Base-by-base conservation (phyloP, 1,140 invertebrate species). In the Saccostrea glomerata region DNA sequence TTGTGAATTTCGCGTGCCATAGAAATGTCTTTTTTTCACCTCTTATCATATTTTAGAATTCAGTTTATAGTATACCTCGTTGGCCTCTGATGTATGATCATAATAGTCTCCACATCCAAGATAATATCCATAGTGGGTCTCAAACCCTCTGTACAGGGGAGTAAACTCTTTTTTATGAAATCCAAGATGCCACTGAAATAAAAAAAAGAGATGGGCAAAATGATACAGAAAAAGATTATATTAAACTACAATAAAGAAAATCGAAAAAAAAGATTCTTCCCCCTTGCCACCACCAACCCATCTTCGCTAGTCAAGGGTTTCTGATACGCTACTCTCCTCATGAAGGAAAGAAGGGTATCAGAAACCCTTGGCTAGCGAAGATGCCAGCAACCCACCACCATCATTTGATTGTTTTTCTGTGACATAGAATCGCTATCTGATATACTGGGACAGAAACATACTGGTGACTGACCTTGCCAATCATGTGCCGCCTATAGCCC, bases 51-150 rank as follows among this genome's bases (percentile, higher is more conserved):
- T 47, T 47, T 47, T 47, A 6, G 9, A 47, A 47, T 47, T 47
- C 47, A 47, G 47, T 47, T 47, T 1, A 47, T 47, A 36, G 55
- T 54, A 87, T 89, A 89, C 89, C 66, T 87, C 85, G 17, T 66
- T 70, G 70, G 90, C 92, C 40, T 93, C 89, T 82, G 90, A 92
- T 6, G 91, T 92, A 82, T 95, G 94, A 60, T 94, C 92, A 90
- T 92, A 95, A 87, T 95, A 95, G 86, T 95, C 95, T 88, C 94
- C 94, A 86, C 92, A 92, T 6, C 95, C 95, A 13, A 94, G 92
- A 88, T 95, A 96, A 89, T 95, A 96, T 7, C 96, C 96, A 86
- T 94, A 94, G 89, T 95, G 95, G 40, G 95, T 93, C 86, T 96
- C 95, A 91, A 96, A 96, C 30, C 96, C 96, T 70, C 96, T 92